Conservation (phyloP, 2,113 vertebrate species). For the Lophius piscatorius region DNA sequence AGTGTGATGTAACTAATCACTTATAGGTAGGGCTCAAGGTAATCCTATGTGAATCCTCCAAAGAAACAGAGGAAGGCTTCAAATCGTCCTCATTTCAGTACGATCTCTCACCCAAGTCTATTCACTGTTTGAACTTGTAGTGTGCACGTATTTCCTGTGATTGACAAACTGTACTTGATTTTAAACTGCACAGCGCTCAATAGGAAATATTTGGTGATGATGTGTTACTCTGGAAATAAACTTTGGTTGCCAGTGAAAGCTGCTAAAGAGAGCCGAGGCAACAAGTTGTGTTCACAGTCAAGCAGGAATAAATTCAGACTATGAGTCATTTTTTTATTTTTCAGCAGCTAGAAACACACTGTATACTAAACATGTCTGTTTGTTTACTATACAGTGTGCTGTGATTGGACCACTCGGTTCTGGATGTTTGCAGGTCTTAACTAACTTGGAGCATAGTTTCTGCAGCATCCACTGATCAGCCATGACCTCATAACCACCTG, state of each 20-base stretch:
- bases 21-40: neutral
- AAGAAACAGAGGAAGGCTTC: constrained; percentile 12
- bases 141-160: too few relatives aligned
- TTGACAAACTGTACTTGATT: too few relatives aligned
- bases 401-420: constrained; percentile 3
- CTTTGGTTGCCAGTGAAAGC: too few relatives aligned
- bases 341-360: neutral
- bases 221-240: too few relatives aligned
- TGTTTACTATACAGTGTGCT: neutral
- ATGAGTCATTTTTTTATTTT: neutral
- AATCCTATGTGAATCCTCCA: constrained; percentile 8
- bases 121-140: too few relatives aligned
- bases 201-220: too few relatives aligned
- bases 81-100: constrained; percentile 5
- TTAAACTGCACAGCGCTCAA: too few relatives aligned
- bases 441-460: constrained; percentile 17
- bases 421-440: constrained; percentile 7
- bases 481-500: too few relatives aligned
- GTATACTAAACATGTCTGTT: neutral
- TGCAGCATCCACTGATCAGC: too few relatives aligned
- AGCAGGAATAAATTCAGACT: neutral
- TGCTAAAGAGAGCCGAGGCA: too few relatives aligned
- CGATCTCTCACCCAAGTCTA: too few relatives aligned
- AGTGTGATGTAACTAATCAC: neutral
- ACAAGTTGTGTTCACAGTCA: neutral